Percentiles rank a stretch among this genome's conserved stretches.
These are phyloP conservation scores for Luperina nickerlii DNA, from an alignment of 2,888 invertebrate species.

Conservation along the genomic window DNA sequence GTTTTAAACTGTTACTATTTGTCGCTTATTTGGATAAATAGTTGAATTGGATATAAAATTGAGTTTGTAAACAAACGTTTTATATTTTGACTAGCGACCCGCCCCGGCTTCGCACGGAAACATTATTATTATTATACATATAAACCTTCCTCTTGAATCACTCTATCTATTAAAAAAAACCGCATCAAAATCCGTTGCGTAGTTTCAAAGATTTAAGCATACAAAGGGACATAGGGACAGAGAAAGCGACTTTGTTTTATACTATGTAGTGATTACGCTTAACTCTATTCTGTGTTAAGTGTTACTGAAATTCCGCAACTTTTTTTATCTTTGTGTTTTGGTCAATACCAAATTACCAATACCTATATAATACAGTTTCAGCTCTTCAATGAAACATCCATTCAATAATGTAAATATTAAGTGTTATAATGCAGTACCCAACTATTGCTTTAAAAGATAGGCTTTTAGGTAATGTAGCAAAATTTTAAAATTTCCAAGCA, in stretches of 20 bases:
- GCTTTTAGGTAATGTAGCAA: neutral
- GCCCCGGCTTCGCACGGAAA: no score
- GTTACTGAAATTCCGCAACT: neutral
- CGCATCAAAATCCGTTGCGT: no score
- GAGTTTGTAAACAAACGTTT: slow-evolving; percentile 44
- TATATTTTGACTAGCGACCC: no score
- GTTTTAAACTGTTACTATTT: slow-evolving; percentile 41
- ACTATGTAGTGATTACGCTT: no score
- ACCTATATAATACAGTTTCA: neutral
- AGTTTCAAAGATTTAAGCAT: no score
- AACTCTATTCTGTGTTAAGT: slow-evolving; percentile 3
- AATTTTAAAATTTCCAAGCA: neutral
- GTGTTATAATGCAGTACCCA: no score
- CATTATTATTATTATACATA: no score
- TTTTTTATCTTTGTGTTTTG: neutral
- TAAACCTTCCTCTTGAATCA: no score
- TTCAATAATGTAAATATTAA: neutral
- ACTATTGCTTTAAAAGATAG: neutral
- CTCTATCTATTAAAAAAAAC: no score
- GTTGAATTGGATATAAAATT: slow-evolving; percentile 24
- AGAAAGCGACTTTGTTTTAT: no score
- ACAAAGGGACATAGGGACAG: no score
- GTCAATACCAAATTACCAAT: neutral
- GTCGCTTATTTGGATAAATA: slow-evolving; percentile 45
- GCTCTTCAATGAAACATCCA: neutral